Percentiles rank a stretch among this genome's conserved stretches.
These are phyloP conservation scores for Drosophila grimshawi DNA, from an alignment of 1,140 invertebrate species.

Conservation along the genomic window DNA sequence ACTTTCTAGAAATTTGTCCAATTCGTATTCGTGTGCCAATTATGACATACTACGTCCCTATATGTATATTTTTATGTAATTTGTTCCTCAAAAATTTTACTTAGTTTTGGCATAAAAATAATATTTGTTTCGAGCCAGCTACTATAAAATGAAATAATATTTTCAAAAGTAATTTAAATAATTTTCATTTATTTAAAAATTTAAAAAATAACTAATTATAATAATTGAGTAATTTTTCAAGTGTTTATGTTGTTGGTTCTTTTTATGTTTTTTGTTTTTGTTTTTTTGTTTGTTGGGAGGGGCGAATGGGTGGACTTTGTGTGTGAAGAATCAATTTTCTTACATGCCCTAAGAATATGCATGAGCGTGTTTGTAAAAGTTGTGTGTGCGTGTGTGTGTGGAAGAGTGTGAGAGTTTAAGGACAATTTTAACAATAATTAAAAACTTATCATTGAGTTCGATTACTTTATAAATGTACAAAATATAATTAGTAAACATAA, in stretches of 20 bases:
- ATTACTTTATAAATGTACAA: slow-evolving; percentile 78
- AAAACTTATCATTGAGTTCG: slow-evolving; percentile 76
- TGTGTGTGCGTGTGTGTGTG: slow-evolving; percentile 34
- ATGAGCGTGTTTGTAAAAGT: slow-evolving; percentile 13
- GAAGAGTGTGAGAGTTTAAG: slow-evolving; percentile 47
- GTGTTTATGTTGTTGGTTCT: slow-evolving; percentile 44
- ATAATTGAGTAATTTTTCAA: slow-evolving; percentile 76
- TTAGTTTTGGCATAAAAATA: slow-evolving; percentile 41
- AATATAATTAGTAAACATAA: slow-evolving; percentile 79
- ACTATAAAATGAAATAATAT: slow-evolving; percentile 13
- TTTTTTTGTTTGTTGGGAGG: slow-evolving; percentile 13
- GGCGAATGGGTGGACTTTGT: slow-evolving; percentile 1
- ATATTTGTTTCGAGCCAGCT: slow-evolving; percentile 10
- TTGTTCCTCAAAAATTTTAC: slow-evolving; percentile 52
- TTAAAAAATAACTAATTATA: slow-evolving; percentile 68
- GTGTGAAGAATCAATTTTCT: slow-evolving; percentile 32
- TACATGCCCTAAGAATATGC: slow-evolving; percentile 50
- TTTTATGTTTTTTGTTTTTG: slow-evolving; percentile 20
- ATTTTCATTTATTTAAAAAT: slow-evolving; percentile 74
- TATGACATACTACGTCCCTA: slow-evolving; percentile 29
- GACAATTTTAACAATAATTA: slow-evolving; percentile 77
- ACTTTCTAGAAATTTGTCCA: slow-evolving; percentile 78
- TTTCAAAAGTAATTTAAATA: slow-evolving; percentile 57
- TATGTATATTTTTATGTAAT: slow-evolving; percentile 43
- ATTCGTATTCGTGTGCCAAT: slow-evolving; percentile 60